Percentiles rank a stretch among this genome's conserved stretches.
Conservation (phyloP, 2,888 invertebrate species). For the Netelia melanura region DNA sequence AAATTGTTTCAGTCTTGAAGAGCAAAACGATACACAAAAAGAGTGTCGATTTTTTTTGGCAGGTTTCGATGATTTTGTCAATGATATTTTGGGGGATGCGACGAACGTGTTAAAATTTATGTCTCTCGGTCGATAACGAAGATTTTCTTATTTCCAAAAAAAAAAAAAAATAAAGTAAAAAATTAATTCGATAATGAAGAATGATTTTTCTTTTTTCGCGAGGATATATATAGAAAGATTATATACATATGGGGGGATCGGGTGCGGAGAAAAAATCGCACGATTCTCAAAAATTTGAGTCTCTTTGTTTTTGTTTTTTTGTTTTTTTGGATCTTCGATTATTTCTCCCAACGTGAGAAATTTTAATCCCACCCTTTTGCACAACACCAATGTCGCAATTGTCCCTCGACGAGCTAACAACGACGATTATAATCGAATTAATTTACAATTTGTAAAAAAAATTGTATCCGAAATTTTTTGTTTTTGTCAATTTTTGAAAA, state of each 20-base stretch:
- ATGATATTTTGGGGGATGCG: constrained; percentile 23
- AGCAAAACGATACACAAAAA: constrained; percentile 68
- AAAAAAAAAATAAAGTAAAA: constrained; percentile 1
- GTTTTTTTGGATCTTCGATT: constrained; percentile 19
- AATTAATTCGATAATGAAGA: constrained; percentile 44
- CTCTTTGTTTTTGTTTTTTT: constrained; percentile 47
- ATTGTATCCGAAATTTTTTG: not conserved
- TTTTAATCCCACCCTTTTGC: constrained; percentile 42
- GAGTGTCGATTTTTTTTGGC: constrained; percentile 59
- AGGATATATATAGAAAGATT: constrained; percentile 62
- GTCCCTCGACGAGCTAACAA: constrained; percentile 40
- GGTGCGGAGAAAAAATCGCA: constrained; percentile 32
- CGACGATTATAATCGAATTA: constrained; percentile 15
- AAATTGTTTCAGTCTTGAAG: constrained; percentile 78
- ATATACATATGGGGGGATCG: constrained; percentile 67
- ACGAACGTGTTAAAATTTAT: constrained; percentile 30
- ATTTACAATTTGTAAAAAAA: not conserved
- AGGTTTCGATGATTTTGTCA: constrained; percentile 48
- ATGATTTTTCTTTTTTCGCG: constrained; percentile 41
- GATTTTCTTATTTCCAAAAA: not conserved
- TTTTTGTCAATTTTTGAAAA: not conserved
- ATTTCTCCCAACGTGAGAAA: constrained; percentile 17
- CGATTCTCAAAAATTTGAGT: constrained; percentile 48
- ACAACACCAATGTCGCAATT: constrained; percentile 52
- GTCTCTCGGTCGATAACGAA: constrained; percentile 21